phyloP scores from a whole-genome alignment of 2,888 invertebrate species.

The Dugesia japonica region DNA sequence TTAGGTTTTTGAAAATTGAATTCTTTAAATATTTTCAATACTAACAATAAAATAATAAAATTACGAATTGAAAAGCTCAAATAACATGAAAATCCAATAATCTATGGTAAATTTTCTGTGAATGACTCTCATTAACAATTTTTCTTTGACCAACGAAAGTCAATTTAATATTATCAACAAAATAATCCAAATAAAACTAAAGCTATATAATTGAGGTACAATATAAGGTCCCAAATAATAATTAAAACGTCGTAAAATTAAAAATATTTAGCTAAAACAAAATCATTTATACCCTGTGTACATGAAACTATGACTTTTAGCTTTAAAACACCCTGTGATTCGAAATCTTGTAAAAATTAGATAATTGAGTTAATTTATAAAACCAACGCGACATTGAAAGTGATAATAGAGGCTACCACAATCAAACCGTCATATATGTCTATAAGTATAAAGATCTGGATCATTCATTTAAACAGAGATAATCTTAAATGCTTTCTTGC shows the following conservation, averaged over 20 bases:
- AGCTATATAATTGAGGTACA: slow-evolving; percentile 20
- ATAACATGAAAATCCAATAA: too few relatives aligned
- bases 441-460: slow-evolving; percentile 9
- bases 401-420: not conserved
- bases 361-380: not conserved
- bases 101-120: too few relatives aligned
- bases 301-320: slow-evolving; percentile 11
- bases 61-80: too few relatives aligned
- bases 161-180: too few relatives aligned
- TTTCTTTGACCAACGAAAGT: too few relatives aligned
- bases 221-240: slow-evolving; percentile 20
- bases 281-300: slow-evolving; percentile 15
- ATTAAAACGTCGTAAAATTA: slow-evolving; percentile 9
- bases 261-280: not conserved
- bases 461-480: not conserved
- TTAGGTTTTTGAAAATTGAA: too few relatives aligned
- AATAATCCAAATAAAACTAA: not conserved
- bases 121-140: too few relatives aligned
- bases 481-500: slow-evolving; percentile 11
- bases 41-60: too few relatives aligned
- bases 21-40: too few relatives aligned
- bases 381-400: not conserved
- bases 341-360: not conserved
- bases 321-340: slow-evolving; percentile 13
- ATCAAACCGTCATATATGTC: not conserved